These are phyloP conservation scores for Pocillopora grandis DNA, from an alignment of 92 coral and sea anemone genomes.

Conservation along the genomic window DNA sequence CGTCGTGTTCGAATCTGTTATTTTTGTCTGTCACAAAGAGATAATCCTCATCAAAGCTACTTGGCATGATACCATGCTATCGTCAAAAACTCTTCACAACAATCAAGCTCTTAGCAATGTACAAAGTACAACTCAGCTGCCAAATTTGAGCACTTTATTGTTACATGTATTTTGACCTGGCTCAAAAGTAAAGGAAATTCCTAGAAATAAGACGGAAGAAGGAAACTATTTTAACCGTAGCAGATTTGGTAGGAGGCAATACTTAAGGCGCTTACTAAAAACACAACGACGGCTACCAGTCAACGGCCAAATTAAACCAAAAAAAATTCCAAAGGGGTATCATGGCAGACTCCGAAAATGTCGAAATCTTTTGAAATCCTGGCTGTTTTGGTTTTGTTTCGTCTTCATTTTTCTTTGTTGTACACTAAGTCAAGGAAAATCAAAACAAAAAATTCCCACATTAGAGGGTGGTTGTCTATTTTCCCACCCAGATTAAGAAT, in stretches of 20 bases:
- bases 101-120: constrained; percentile 12
- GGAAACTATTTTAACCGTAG: background rate
- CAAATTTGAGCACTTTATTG: constrained; percentile 9
- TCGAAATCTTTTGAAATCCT: background rate
- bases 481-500: constrained; percentile 44
- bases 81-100: constrained; percentile 32
- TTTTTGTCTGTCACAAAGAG: constrained; percentile 27
- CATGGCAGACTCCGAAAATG: background rate
- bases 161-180: constrained; percentile 6
- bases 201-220: background rate
- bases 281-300: constrained; percentile 6
- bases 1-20: constrained; percentile 3
- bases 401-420: no score
- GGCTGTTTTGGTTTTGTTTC: background rate
- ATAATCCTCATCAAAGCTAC: constrained; percentile 42
- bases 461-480: background rate
- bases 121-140: constrained; percentile 1
- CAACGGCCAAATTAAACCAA: background rate
- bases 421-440: background rate
- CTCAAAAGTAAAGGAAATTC: background rate
- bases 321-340: background rate
- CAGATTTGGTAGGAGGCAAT: background rate
- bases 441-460: background rate
- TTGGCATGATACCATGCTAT: constrained; percentile 36
- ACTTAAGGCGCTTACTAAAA: constrained; percentile 7